Evolutionary conservation across 2,797 vertebrate species (phyloP).

Genomic region (Sebastes diploproa): DNA sequence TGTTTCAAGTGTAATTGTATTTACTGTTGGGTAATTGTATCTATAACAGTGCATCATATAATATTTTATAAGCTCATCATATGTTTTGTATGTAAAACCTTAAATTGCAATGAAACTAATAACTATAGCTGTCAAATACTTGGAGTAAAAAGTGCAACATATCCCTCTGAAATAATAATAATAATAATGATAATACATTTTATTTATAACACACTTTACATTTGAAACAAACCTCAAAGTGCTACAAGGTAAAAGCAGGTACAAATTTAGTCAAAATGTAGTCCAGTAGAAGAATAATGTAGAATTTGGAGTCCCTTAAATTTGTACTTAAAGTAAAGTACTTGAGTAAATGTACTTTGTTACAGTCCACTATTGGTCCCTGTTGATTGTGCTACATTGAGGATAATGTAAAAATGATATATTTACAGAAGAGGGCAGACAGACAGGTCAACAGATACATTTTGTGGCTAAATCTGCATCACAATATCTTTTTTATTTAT

Average conservation of each 20-base stretch:
- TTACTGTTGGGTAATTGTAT: not conserved
- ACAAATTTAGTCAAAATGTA: rapidly evolving
- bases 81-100: not conserved
- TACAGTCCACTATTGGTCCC: not conserved
- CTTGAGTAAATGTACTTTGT: not conserved
- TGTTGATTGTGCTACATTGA: not conserved
- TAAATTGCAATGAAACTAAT: not conserved
- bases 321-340: not conserved
- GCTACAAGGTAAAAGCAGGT: no score
- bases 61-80: not conserved
- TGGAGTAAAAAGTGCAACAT: not conserved
- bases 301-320: not conserved
- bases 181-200: no score
- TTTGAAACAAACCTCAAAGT: no score
- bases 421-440: not conserved
- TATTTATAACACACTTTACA: no score
- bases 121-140: not conserved
- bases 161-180: not conserved
- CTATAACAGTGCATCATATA: not conserved
- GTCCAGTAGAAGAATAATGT: not conserved
- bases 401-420: not conserved
- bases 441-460: constrained; percentile 9
- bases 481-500: constrained; percentile 8
- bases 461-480: constrained; percentile 2
- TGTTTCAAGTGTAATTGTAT: not conserved